Base-by-base conservation (phyloP, 2,888 invertebrate genomes). In the Eupithecia centaureata region DNA sequence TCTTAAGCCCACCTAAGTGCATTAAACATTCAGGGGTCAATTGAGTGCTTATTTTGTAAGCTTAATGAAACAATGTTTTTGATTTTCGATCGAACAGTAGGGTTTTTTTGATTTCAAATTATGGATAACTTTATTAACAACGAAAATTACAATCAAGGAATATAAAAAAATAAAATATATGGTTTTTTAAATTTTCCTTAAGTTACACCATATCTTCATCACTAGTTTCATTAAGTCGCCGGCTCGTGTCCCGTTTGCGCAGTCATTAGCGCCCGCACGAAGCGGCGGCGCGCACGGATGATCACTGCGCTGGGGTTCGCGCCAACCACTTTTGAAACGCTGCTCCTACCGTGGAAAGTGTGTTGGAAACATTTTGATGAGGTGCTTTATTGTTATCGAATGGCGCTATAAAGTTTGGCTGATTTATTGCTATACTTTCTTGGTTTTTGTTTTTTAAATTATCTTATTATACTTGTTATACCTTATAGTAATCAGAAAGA, bases 271-370 rank as follows among this genome's bases (percentile, higher is more conserved):
- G 18, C 57, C 47, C 57, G 32, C 30, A 27, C 80, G 74, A 79
- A 78, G 72, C 75, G 72, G 71, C 76, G 67, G 77, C 82, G 81
- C 82, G 82, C 81, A 81, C 79, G 78, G 75, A 61, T 77, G 79
- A 73, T 62, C 77, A 71, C 73, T 74, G 73, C 75, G 76, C 80
- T 77, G 67, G 71, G 71, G 71, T 67, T 69, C 59, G 63, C 71
- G 63, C 63, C 65, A 68, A 65, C 62, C 67, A 67, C 61, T 69
- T 57, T 71, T 68, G 63, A 63, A 71, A 69, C 67, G 70, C 61
- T 70, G 70, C 61, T 61, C 38, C 63, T 66, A 57, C 69, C 28
- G 57, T 69, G 56, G 13, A 65, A 60, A 28, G 27, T 61, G 47
- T 66, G 51, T 61, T 61, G 32, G 42, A 54, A 54, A 58, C 56